phyloP scores from a whole-genome alignment of 1,140 invertebrate species.

The Zaprionus lachaisei region DNA sequence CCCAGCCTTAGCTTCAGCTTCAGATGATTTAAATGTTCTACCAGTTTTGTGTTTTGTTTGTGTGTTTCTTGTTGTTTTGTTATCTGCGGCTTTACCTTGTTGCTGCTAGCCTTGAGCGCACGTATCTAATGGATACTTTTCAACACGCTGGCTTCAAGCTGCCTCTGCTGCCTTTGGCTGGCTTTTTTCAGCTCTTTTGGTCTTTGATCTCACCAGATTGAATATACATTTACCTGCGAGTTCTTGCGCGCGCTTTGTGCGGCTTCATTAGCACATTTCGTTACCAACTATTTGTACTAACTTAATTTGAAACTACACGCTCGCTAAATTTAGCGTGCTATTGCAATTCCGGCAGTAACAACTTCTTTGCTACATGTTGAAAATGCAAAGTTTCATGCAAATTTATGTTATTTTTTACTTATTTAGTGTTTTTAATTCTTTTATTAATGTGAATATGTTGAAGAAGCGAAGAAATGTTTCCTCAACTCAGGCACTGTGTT shows the following conservation, averaged over 20 bases:
- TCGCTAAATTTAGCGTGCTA: not conserved
- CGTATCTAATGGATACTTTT: conserved; percentile 80
- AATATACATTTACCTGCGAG: conserved; percentile 33
- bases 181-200: conserved; percentile 4
- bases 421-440: no score
- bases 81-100: conserved; percentile 47
- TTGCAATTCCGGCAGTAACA: not conserved
- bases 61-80: conserved; percentile 29
- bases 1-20: conserved; percentile 29
- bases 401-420: not conserved
- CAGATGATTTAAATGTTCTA: conserved; percentile 73
- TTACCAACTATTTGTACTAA: conserved; percentile 63
- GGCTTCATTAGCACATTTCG: conserved; percentile 52
- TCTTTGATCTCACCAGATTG: conserved; percentile 18
- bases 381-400: no score
- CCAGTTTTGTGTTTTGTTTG: conserved; percentile 54
- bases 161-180: conserved; percentile 42
- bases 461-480: no score
- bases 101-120: conserved; percentile 68
- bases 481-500: no score
- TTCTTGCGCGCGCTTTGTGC: conserved; percentile 38
- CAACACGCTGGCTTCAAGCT: conserved; percentile 63
- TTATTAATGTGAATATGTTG: no score
- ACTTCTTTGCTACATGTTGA: no score
- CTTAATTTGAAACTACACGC: conserved; percentile 45